phyloP scores from a whole-genome alignment of 2,113 vertebrate genomes.

The Ciconia boyciana region DNA sequence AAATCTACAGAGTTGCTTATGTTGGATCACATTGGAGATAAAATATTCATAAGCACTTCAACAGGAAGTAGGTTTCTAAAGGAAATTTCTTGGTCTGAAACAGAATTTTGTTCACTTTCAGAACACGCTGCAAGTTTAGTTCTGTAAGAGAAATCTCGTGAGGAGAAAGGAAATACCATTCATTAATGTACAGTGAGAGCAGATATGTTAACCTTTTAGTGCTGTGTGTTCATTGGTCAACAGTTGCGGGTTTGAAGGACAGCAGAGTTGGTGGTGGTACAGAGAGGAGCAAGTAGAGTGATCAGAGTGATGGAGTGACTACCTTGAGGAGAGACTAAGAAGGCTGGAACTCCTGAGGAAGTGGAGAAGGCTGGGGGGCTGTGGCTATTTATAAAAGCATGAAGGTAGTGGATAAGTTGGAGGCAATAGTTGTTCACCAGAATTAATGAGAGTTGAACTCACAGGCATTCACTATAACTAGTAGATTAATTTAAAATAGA shows the following conservation, averaged over 20 bases:
- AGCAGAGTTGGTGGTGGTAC: background rate
- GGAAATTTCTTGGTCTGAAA: background rate
- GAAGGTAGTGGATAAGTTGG: background rate
- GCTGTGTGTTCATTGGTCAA: background rate
- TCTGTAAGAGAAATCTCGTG: background rate
- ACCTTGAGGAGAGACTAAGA: background rate
- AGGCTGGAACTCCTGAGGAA: background rate
- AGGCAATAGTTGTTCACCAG: background rate
- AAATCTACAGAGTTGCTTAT: background rate
- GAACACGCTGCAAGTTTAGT: background rate
- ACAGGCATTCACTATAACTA: background rate
- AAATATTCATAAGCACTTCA: background rate
- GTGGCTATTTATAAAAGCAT: background rate
- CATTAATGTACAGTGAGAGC: background rate
- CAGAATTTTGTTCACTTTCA: background rate
- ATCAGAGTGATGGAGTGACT: background rate
- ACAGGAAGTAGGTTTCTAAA: background rate
- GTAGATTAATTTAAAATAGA: background rate
- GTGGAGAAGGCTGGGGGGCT: background rate
- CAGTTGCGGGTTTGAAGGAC: background rate
- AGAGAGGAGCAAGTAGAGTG: background rate
- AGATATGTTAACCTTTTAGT: background rate
- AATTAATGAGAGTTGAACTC: background rate
- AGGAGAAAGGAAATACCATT: background rate
- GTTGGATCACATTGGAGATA: background rate